Conservation (phyloP, 2,888 invertebrate species). For the Hydroisotoma schaefferi region DNA sequence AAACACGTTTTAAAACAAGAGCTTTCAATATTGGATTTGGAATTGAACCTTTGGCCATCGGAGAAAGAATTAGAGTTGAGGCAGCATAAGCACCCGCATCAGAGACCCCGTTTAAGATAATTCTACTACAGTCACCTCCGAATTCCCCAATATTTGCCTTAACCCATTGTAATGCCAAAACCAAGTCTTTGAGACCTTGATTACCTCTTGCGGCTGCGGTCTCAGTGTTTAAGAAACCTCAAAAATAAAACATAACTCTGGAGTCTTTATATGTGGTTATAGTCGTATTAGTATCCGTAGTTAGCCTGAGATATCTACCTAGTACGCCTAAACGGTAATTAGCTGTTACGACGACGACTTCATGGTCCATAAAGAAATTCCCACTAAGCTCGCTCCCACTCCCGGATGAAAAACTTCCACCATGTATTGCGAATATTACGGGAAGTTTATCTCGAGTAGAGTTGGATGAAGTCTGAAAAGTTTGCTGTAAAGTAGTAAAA, state of each 20-base stretch:
- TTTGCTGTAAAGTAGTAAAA: too few species aligned
- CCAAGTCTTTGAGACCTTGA: constrained; percentile 12
- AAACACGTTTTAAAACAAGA: too few species aligned
- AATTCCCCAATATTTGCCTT: constrained; percentile 16
- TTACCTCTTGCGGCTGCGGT: constrained; percentile 12
- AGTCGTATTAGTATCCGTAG: too few species aligned
- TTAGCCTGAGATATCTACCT: too few species aligned
- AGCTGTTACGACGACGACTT: background rate
- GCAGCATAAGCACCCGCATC: constrained; percentile 24
- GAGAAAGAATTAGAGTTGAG: constrained; percentile 23
- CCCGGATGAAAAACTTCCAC: background rate
- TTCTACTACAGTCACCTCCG: constrained; percentile 15
- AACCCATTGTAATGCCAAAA: constrained; percentile 19
- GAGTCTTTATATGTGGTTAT: too few species aligned
- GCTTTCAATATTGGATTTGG: too few species aligned
- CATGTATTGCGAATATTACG: constrained; percentile 1
- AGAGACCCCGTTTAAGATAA: constrained; percentile 8
- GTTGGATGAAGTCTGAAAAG: background rate
- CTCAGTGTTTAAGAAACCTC: constrained; percentile 16
- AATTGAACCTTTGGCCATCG: constrained; percentile 22
- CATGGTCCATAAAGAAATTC: background rate
- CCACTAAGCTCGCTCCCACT: background rate
- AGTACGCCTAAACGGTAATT: background rate
- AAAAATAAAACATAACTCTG: background rate
- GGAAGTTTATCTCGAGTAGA: background rate